Evolutionary conservation across 2,113 vertebrate species (phyloP).

Genomic region (Condylura cristata): DNA sequence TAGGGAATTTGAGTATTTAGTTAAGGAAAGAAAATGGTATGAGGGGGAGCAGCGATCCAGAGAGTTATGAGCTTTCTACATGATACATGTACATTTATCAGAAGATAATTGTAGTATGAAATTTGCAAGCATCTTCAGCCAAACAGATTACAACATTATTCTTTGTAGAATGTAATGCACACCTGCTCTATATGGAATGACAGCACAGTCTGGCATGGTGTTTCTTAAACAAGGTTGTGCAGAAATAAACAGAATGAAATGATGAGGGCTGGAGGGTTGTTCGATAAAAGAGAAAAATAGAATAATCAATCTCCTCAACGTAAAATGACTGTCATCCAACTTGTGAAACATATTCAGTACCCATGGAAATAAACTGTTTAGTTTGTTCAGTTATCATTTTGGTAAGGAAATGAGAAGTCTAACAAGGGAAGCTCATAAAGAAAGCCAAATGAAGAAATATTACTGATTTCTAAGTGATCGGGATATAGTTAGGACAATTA

Average conservation of each 20-base stretch:
- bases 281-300: background rate
- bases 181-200: background rate
- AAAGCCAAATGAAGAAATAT: background rate
- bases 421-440: background rate
- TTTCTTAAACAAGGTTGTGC: background rate
- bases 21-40: background rate
- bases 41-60: background rate
- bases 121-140: slow-evolving; percentile 20
- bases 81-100: background rate
- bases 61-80: background rate
- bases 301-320: slow-evolving; percentile 2
- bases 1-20: background rate
- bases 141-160: background rate
- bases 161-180: background rate
- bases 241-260: background rate
- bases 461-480: background rate
- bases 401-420: background rate
- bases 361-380: background rate
- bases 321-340: background rate
- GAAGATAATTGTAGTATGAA: background rate
- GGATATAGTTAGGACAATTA: slow-evolving; percentile 29
- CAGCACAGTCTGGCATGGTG: background rate
- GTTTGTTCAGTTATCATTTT: background rate
- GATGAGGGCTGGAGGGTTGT: background rate
- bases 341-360: background rate